Percentiles rank a stretch among this genome's conserved stretches.
These are phyloP conservation scores for Drosophila bocki DNA, from an alignment of 1,140 invertebrate species.

Conservation along the genomic window DNA sequence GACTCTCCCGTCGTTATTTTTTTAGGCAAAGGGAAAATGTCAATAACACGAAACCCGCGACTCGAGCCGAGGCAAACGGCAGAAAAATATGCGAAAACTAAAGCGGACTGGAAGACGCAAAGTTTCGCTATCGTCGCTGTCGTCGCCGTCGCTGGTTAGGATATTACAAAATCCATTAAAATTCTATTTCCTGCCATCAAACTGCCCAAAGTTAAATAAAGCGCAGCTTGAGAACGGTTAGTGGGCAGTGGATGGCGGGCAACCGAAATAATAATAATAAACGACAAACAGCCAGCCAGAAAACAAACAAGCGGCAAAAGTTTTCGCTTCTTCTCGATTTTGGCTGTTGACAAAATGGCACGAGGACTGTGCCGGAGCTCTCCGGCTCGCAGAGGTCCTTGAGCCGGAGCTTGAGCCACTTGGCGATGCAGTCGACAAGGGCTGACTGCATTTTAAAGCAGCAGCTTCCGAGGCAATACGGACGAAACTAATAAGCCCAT, in stretches of 20 bases:
- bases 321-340: conserved; percentile 55
- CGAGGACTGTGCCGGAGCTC: conserved; percentile 1
- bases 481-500: conserved; percentile 75
- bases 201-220: conserved; percentile 83
- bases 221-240: conserved; percentile 54
- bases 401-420: conserved; percentile 52
- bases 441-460: conserved; percentile 68
- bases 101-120: conserved; percentile 48
- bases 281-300: conserved; percentile 77
- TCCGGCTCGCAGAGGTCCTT: conserved; percentile 16
- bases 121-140: conserved; percentile 46
- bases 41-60: conserved; percentile 41
- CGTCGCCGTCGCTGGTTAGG: conserved; percentile 40
- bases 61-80: conserved; percentile 30
- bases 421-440: conserved; percentile 68
- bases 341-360: conserved; percentile 48
- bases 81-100: conserved; percentile 45
- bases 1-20: background rate
- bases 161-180: conserved; percentile 84
- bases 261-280: conserved; percentile 82
- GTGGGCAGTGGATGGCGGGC: conserved; percentile 42
- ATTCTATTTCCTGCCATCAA: conserved; percentile 83
- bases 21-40: conserved; percentile 42
- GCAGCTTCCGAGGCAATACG: conserved; percentile 38
- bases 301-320: conserved; percentile 77